Evolutionary conservation across 2,797 vertebrate species (phyloP), one percentile per base, ranked within the genome.

Genomic region (Sebastes trivittatus): DNA sequence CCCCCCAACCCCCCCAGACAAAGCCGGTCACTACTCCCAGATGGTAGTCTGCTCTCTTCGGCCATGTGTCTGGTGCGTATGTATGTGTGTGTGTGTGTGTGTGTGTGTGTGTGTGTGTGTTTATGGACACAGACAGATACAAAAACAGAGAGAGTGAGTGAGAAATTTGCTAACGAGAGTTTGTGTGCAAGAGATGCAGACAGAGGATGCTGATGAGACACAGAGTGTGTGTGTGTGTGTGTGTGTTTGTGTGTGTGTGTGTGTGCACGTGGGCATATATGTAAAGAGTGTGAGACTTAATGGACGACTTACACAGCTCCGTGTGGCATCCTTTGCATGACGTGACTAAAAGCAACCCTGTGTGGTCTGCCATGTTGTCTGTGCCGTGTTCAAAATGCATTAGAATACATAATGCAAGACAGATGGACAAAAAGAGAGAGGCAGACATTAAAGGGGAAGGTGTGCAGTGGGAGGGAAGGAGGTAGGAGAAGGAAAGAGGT

Each of bases 1-100:
- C 87, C 81, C 74, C 84, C 61, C 22, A 11, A 84, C 86, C 86
- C 9, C 20, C 87, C 87, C 86, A 93, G 89, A 94, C 92, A 95
- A 95, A 95, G 93, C 92, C 91, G 86, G 90, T 90, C 95, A 94
- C 93, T 93, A 85, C 93, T 93, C 92, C 91, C 95, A 96, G 94
- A 95, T 95, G 95, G 95, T 92, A 91, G 93, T 92, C 94, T 94
- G 93, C 91, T 89, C 90, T 90, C 93, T 94, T 90, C 88, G 92
- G 93, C 91, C 91, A 93, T 95, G 93, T 95, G 93, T 95, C 90
- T 94, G 86, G 80, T 89, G 71, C 83, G 60, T 79, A 27, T 87
- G 75, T 77, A 72, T 83, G 82, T 83, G 76, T 88, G 79, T 85
- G 69, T 85, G 82, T 85, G 82, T 85, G 84, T 75, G 90, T 80